Evolutionary conservation across 1,140 invertebrate genomes (phyloP), one percentile per base, ranked within the genome.

Genomic region (Lordiphosa mommai): DNA sequence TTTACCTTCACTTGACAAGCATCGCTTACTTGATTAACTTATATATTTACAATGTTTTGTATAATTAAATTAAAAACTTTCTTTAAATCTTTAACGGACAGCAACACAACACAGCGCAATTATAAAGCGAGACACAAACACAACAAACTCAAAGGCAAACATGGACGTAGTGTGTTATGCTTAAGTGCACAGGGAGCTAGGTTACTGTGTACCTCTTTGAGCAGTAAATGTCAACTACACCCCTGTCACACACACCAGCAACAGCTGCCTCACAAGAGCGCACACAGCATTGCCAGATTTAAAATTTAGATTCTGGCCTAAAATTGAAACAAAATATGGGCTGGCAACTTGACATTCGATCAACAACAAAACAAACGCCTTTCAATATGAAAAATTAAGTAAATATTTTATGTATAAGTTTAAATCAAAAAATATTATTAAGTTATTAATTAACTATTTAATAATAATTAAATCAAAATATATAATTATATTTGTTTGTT

Each of bases 321-420:
- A 27, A 27, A 27, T 6, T 6, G 8, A 14, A 16, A 0, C 16
- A 4, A 43, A 12, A 9, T 12, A 23, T 0, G 3, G 6, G 23
- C n/a, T 59, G 53, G 58, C 41, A 59, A 14, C 14, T 4, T 9
- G 23, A 8, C 4, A 1, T 60, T 48, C 12, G 60, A 63, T 63
- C 60, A 20, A 9, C 30, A 1, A 12, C 2, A n/a, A 30, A 27
- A 3, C 44, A 13, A 23, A 10, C 16, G 36, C 41, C 40, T 7
- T n/a, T n/a, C 4, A 38, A 48, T 16, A n/a, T n/a, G n/a, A n/a
- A n/a, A n/a, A n/a, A n/a, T n/a, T n/a, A n/a, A n/a, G n/a, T n/a
- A n/a, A n/a, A n/a, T n/a, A n/a, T n/a, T n/a, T n/a, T n/a, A n/a
- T n/a, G n/a, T n/a, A n/a, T n/a, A n/a, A n/a, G n/a, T n/a, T n/a